Evolutionary conservation across 92 coral and sea anemone species (phyloP), one percentile per base, ranked within the genome.

Genomic region (Palythoa grandis): DNA sequence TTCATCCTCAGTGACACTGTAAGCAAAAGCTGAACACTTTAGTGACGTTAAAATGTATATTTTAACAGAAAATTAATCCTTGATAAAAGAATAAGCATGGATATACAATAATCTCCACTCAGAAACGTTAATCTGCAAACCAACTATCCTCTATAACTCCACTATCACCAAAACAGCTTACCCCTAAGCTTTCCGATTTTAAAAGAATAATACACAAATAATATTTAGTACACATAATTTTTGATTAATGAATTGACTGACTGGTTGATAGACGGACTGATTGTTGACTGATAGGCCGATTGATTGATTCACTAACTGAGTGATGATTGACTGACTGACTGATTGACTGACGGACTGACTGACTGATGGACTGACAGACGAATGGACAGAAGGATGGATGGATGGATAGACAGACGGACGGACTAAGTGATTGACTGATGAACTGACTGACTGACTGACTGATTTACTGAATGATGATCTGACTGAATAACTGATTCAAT

Each of bases 1-100:
- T 43, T 52, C 85, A 23, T 80, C 58, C 37, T 48, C 74, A 20
- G 72, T 48, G 29, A 65, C 75, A 66, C 85, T 80, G 22, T 54
- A 37, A 54, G 24, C 14, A 17, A 76, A 76, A 72, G 12, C 16
- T 13, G 9, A 22, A 40, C 53, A 72, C 11, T 72, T 17, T 15
- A 19, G 11, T 38, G 11, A 39, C 6, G 23, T 5, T 37, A 4
- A 71, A 39, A 37, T 35, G 9, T 7, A 2, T 12, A 9, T 6
- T 40, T 16, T 40, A 7, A 7, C 6, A 3, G 47, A 40, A 40
- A 40, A 40, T 40, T 72, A 17, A 3, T 72, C 39, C 22, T 72
- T 7, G 38, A 43, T 13, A 29, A 0, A 16, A 4, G 5, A 72
- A 9, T n/a, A 72, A 5, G 20, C 50, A 29, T 66, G 29, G 22